These are phyloP conservation scores for Rynchops niger DNA, from an alignment of 2,113 vertebrate genomes.

Conservation along the genomic window DNA sequence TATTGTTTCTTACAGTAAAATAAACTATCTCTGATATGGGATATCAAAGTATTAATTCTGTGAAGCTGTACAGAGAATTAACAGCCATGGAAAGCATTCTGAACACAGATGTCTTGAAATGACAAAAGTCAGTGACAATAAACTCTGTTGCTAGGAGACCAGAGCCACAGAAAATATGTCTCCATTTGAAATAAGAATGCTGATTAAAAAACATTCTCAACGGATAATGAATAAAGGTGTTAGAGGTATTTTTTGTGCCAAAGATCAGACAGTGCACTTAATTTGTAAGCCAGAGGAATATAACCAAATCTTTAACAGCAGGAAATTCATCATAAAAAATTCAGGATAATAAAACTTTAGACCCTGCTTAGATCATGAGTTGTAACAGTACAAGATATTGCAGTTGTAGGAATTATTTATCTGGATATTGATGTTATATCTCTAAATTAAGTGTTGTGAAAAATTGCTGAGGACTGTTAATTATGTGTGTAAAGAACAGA, in stretches of 20 bases:
- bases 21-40: background rate
- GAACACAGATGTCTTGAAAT: background rate
- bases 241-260: background rate
- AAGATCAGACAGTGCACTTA: background rate
- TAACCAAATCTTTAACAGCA: background rate
- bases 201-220: conserved; percentile 6
- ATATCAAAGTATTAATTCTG: background rate
- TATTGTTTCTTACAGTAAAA: background rate
- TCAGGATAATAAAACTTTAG: background rate
- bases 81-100: background rate
- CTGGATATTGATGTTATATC: background rate
- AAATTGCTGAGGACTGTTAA: background rate
- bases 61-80: background rate
- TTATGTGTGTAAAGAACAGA: background rate
- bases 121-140: background rate
- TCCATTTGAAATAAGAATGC: background rate
- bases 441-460: background rate
- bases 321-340: background rate
- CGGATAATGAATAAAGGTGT: background rate
- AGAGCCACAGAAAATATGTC: background rate
- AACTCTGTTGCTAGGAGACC: conserved; percentile 35
- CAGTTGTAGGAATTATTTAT: background rate
- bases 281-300: background rate
- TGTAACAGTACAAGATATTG: background rate
- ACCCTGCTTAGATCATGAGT: background rate